phyloP scores from a whole-genome alignment of 1,140 invertebrate species.

The Zaprionus tsacasi region DNA sequence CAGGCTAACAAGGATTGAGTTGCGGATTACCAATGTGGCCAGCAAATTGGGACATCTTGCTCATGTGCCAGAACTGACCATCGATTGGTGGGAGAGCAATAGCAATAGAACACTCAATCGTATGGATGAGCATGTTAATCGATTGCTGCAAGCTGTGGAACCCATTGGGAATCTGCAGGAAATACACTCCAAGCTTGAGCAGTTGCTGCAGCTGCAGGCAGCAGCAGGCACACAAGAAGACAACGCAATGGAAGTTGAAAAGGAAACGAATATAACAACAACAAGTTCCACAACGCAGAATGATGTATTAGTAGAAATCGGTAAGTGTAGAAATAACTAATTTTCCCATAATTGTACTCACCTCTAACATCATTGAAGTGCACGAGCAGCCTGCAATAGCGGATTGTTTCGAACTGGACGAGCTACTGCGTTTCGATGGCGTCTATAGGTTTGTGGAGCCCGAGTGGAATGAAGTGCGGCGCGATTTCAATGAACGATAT shows the following conservation, averaged over 20 bases:
- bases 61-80: slow-evolving; percentile 29
- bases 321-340: slow-evolving; percentile 23
- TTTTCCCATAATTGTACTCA: slow-evolving; percentile 28
- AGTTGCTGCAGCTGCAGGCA: not conserved
- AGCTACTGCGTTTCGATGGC: slow-evolving; percentile 51
- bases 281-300: not conserved
- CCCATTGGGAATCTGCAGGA: slow-evolving; percentile 34
- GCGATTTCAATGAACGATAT: slow-evolving; percentile 73
- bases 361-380: slow-evolving; percentile 14
- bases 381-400: slow-evolving; percentile 47
- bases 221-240: not conserved
- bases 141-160: slow-evolving; percentile 1
- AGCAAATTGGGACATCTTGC: slow-evolving; percentile 57
- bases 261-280: not conserved
- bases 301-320: slow-evolving; percentile 5
- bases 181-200: slow-evolving; percentile 7
- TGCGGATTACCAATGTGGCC: slow-evolving; percentile 60
- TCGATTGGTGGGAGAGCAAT: slow-evolving; percentile 19
- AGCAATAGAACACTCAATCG: not conserved
- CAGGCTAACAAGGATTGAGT: slow-evolving; percentile 55
- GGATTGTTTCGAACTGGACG: slow-evolving; percentile 60
- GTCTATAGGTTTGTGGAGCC: slow-evolving; percentile 69
- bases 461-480: slow-evolving; percentile 59
- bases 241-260: not conserved
- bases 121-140: slow-evolving; percentile 6